Evolutionary conservation across 2,797 vertebrate species (phyloP).

Genomic region (Sebastes nivosus): DNA sequence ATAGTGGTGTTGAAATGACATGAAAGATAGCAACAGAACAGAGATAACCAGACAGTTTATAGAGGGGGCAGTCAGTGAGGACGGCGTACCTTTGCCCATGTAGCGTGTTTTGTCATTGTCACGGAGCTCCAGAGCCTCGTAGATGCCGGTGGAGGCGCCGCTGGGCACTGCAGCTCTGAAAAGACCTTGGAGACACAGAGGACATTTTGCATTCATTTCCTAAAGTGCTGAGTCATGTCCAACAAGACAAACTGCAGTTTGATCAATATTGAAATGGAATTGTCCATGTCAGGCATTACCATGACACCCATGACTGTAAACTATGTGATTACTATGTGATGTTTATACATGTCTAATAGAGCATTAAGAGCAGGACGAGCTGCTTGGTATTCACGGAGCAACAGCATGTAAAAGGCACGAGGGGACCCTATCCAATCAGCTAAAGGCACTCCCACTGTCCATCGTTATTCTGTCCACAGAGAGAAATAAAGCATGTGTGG

Average conservation of each 20-base stretch:
- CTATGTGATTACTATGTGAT: background rate
- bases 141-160: constrained; percentile 97
- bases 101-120: constrained; percentile 98
- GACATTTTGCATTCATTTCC: constrained; percentile 17
- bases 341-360: background rate
- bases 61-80: background rate
- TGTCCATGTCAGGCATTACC: background rate
- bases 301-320: background rate
- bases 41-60: background rate
- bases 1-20: constrained; percentile 6
- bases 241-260: background rate
- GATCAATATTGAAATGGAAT: background rate
- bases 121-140: constrained; percentile 96
- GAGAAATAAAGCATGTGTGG: constrained; percentile 1
- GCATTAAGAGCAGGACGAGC: background rate
- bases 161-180: constrained; percentile 99
- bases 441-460: background rate
- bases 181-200: constrained; percentile 84
- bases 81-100: constrained; percentile 91
- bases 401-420: background rate
- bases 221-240: constrained; percentile 15
- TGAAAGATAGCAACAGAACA: background rate
- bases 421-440: constrained; percentile 6
- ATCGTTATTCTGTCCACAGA: background rate
- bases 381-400: constrained; percentile 2